Evolutionary conservation across 2,797 vertebrate species (phyloP).

Genomic region (Pelodytes ibericus): DNA sequence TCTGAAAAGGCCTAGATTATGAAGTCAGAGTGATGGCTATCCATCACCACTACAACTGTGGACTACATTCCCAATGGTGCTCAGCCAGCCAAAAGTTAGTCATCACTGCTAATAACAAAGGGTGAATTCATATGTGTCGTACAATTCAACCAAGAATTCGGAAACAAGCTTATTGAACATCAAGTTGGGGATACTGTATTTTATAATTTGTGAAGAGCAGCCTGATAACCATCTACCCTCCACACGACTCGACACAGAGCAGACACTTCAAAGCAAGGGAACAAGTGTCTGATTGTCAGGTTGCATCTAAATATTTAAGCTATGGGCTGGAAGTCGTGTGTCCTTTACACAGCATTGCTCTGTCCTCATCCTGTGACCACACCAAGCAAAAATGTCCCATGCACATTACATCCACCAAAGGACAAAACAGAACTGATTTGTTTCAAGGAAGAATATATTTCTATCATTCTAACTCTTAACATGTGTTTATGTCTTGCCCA

Average conservation of each 20-base stretch:
- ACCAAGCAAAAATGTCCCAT: constrained; percentile 77
- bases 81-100: too few relatives aligned
- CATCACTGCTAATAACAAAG: too few relatives aligned
- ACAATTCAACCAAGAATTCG: too few relatives aligned
- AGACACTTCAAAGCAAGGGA: constrained; percentile 71
- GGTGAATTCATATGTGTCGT: too few relatives aligned
- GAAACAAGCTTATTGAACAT: too few relatives aligned
- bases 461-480: neutral
- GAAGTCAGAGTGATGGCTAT: too few relatives aligned
- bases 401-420: constrained; percentile 68
- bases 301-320: constrained; percentile 83
- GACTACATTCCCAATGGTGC: too few relatives aligned
- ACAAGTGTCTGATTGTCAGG: constrained; percentile 79
- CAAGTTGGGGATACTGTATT: too few relatives aligned
- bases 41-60: too few relatives aligned
- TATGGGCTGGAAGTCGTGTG: constrained; percentile 75
- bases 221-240: constrained; percentile 63
- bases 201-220: too few relatives aligned
- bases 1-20: too few relatives aligned
- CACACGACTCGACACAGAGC: constrained; percentile 56
- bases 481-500: too few relatives aligned
- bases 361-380: constrained; percentile 80
- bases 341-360: constrained; percentile 76
- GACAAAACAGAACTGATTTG: constrained; percentile 68
- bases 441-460: neutral